Conservation (phyloP, 2,113 vertebrate species). For the Plestiodon gilberti region DNA sequence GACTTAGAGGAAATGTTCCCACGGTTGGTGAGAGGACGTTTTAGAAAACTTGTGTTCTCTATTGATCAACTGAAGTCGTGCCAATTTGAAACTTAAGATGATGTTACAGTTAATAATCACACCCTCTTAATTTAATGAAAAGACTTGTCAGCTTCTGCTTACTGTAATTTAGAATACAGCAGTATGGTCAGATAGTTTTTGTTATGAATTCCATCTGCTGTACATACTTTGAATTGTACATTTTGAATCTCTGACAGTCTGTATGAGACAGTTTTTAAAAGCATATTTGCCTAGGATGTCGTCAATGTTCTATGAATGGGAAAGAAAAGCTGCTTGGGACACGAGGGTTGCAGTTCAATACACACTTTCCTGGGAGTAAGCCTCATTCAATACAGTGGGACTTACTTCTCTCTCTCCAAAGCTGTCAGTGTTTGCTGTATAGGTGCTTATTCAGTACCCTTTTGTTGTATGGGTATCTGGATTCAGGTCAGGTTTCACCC, state of each 20-base stretch:
- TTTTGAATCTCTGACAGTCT: conserved; percentile 15
- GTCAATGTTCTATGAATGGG: too few species aligned
- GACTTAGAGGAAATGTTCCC: background rate
- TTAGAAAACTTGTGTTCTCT: background rate
- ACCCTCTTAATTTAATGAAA: background rate
- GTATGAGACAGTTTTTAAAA: background rate
- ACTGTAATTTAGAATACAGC: conserved; percentile 37
- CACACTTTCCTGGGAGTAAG: too few species aligned
- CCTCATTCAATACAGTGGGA: too few species aligned
- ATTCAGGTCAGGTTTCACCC: too few species aligned
- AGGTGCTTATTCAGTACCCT: background rate
- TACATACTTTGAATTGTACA: conserved; percentile 39
- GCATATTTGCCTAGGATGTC: conserved; percentile 34
- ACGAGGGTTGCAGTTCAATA: too few species aligned
- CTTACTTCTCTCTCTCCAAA: too few species aligned
- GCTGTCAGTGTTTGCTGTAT: too few species aligned
- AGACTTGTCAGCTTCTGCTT: background rate
- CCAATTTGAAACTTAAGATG: conserved; percentile 7
- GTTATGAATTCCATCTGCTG: conserved; percentile 55
- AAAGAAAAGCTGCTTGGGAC: background rate
- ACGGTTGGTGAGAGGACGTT: background rate
- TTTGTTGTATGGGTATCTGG: too few species aligned
- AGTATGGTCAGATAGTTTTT: conserved; percentile 30
- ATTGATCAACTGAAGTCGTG: background rate
- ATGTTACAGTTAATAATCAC: background rate